Evolutionary conservation across 2,888 invertebrate genomes (phyloP).

Genomic region (Hirtodrosophila histrioides): DNA sequence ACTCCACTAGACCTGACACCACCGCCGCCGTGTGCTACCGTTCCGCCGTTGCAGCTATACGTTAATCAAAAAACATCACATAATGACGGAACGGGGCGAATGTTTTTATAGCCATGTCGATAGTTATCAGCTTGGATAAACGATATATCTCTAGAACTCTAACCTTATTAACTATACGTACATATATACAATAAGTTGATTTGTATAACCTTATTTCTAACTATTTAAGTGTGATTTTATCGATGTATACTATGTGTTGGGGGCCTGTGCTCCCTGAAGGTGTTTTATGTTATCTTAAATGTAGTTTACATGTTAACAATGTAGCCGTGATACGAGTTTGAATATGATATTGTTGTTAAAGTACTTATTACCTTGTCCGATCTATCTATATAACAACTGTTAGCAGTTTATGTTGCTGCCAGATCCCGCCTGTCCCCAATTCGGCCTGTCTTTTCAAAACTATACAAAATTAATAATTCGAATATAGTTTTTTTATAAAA

Average conservation of each 20-base stretch:
- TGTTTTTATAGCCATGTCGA: slow-evolving; percentile 45
- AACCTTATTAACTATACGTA: slow-evolving; percentile 27
- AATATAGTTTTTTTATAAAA: too few relatives aligned
- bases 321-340: slow-evolving; percentile 36
- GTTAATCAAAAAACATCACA: slow-evolving; percentile 48
- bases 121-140: slow-evolving; percentile 16
- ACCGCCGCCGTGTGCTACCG: slow-evolving; percentile 33
- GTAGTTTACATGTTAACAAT: slow-evolving; percentile 28
- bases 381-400: slow-evolving; percentile 12
- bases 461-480: too few relatives aligned
- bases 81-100: slow-evolving; percentile 28
- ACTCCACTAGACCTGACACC: slow-evolving; percentile 63
- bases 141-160: slow-evolving; percentile 40
- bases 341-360: slow-evolving; percentile 37
- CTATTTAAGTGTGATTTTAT: slow-evolving; percentile 23
- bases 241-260: slow-evolving; percentile 16
- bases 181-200: slow-evolving; percentile 7
- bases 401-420: slow-evolving; percentile 9
- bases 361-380: slow-evolving; percentile 23
- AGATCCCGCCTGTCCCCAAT: too few relatives aligned
- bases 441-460: too few relatives aligned
- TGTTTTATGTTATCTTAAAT: slow-evolving; percentile 41
- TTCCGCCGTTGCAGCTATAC: slow-evolving; percentile 49
- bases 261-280: slow-evolving; percentile 42
- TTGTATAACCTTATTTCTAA: slow-evolving; percentile 15